A percentile compares a stretch with the other conserved stretches of the same genome.
These are phyloP conservation scores for Lobophora halterata DNA, from an alignment of 2,888 invertebrate genomes.

Conservation along the genomic window DNA sequence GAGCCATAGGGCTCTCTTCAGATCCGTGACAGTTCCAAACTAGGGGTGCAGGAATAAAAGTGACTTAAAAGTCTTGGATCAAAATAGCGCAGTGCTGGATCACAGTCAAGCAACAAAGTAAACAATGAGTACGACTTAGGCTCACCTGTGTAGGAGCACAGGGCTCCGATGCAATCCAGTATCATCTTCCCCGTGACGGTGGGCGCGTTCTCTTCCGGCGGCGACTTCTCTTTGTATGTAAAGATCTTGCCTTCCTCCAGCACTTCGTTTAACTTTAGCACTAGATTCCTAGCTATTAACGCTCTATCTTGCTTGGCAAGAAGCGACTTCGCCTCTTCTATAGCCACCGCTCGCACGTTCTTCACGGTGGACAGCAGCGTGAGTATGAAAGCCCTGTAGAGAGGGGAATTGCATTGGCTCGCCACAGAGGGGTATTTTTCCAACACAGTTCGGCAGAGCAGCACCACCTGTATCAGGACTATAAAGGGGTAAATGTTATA, in stretches of 20 bases:
- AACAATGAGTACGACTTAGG: background rate
- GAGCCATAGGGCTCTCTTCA: no score
- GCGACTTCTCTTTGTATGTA: conserved; percentile 55
- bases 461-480: conserved; percentile 84
- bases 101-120: background rate
- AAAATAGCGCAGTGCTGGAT: no score
- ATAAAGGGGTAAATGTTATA: conserved; percentile 72
- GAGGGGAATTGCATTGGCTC: conserved; percentile 83
- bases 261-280: conserved; percentile 84
- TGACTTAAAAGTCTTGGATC: background rate
- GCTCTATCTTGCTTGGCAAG: conserved; percentile 82
- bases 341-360: conserved; percentile 82
- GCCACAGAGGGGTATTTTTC: conserved; percentile 85
- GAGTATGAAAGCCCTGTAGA: conserved; percentile 86
- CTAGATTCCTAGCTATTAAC: conserved; percentile 81
- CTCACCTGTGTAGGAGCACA: conserved; percentile 75
- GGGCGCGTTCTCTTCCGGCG: conserved; percentile 57
- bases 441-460: conserved; percentile 86
- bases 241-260: conserved; percentile 82
- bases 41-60: background rate
- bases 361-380: conserved; percentile 84
- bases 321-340: conserved; percentile 81
- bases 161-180: conserved; percentile 74
- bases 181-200: conserved; percentile 80
- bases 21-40: no score